Evolutionary conservation across 2,113 vertebrate genomes (phyloP).

Genomic region (Cyanocitta stelleri): DNA sequence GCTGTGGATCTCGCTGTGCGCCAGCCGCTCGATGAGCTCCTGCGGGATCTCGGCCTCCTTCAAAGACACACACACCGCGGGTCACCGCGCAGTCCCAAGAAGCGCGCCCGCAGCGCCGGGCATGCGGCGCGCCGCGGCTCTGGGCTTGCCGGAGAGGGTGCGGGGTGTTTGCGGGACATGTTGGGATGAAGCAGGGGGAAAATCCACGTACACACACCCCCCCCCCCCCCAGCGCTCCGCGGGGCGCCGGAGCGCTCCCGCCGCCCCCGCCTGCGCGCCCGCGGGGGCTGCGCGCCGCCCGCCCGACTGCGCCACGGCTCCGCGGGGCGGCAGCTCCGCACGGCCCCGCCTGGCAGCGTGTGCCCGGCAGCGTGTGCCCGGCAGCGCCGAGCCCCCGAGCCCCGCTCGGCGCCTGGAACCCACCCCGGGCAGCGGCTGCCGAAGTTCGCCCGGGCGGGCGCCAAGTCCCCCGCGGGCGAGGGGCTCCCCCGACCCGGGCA

Average conservation of each 20-base stretch:
- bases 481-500: background rate
- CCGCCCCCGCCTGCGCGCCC: background rate
- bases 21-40: slow-evolving; percentile 91
- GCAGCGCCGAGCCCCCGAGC: background rate
- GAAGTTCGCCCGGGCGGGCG: background rate
- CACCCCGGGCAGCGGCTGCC: background rate
- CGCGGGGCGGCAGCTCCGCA: background rate
- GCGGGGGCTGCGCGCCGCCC: background rate
- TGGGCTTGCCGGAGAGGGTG: background rate
- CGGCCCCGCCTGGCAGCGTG: background rate
- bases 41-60: slow-evolving; percentile 93
- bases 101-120: background rate
- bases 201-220: background rate
- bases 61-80: slow-evolving; percentile 54
- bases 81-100: slow-evolving; percentile 23
- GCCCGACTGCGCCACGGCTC: slow-evolving; percentile 50
- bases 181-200: background rate
- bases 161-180: background rate
- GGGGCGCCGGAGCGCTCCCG: background rate
- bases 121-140: background rate
- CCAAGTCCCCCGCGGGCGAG: background rate
- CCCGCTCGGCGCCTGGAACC: background rate
- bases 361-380: background rate
- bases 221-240: background rate
- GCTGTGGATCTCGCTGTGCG: slow-evolving; percentile 95